Base-by-base conservation (phyloP, 2,888 invertebrate genomes). In the Clanis bilineata region DNA sequence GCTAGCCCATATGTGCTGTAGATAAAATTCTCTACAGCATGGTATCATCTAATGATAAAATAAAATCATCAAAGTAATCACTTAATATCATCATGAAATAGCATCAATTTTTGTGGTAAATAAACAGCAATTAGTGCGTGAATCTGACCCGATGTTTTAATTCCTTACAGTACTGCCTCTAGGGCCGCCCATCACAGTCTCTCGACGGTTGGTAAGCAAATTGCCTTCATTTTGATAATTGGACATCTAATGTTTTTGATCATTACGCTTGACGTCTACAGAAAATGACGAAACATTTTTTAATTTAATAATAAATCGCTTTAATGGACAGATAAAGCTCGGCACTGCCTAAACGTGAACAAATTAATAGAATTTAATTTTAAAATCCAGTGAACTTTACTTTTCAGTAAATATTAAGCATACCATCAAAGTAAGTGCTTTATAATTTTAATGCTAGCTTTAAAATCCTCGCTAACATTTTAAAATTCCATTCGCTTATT, bases 161-260 rank as follows among this genome's bases (percentile, higher is more conserved):
- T 15, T 51, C 10, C 10, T 51, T 5, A 22, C 2, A 18, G 25
- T 38, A 59, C 36, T 36, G 43, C 3, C 57, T 68, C 68, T 72
- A 59, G 51, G n/a, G 28, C 64, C 59, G 58, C 69, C 62, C 39
- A n/a, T 44, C 9, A 9, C 36, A 56, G 69, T 69, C 65, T 68
- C 67, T 58, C 69, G 70, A 69, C 70, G 62, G 72, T 71, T 70
- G 70, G 73, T 75, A 78, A 71, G 75, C 66, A 73, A 81, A 81
- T 79, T 79, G 71, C 73, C 75, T 76, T 79, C 74, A 78, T 81
- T 81, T 77, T 71, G 76, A 65, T 76, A 77, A 80, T 79, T 79
- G 71, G 73, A 73, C 73, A 70, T 76, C 71, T 74, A 74, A 78
- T 75, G 74, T 76, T 79, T 76, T 75, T 74, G 69, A 77, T 76